Base-by-base conservation (phyloP, 1,140 invertebrate species). In the Venustaconcha ellipsiformis region DNA sequence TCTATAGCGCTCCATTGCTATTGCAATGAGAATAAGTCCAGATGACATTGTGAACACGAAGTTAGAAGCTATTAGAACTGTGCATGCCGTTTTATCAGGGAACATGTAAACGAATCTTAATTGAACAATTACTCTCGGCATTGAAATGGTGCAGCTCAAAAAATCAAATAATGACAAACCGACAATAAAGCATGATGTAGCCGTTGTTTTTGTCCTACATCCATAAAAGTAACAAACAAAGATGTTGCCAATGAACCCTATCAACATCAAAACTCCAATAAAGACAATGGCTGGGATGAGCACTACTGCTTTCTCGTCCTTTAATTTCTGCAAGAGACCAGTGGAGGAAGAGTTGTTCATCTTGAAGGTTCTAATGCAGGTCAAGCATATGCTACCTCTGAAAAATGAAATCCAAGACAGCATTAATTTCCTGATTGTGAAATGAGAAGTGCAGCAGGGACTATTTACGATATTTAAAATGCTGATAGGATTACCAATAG, bases 171-270 rank as follows among this genome's bases (percentile, higher is more conserved):
- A 62, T 20, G 79, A 78, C 20, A 83, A 30, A 2, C 67, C 57
- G 56, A 77, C 63, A 18, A 83, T 70, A 63, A 81, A 83, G 18
- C 75, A 23, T 59, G 67, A 72, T 4, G 80, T 81, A 14, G 82
- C 70, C 14, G 80, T 76, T 2, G 57, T 58, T n/a, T 74, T 64
- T 78, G 78, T 78, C 12, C 74, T 66, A 70, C 73, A 80, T 23
- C 78, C 76, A 67, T 83, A 83, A 64, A 83, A 78, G 66, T 81
- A 83, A 69, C 79, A 72, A 26, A 78, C 80, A 3, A 83, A 23
- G 12, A 78, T 72, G 72, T 83, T 83, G n/a, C 82, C 82, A 1
- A 83, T 23, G 56, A 78, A n/a, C 0, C 82, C 82, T 26, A 80
- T 58, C 5, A 81, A 18, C 74, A 83, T 78, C 17, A 83, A 63